These are phyloP conservation scores for Crenichthys baileyi DNA, from an alignment of 2,797 vertebrate genomes.

Conservation along the genomic window DNA sequence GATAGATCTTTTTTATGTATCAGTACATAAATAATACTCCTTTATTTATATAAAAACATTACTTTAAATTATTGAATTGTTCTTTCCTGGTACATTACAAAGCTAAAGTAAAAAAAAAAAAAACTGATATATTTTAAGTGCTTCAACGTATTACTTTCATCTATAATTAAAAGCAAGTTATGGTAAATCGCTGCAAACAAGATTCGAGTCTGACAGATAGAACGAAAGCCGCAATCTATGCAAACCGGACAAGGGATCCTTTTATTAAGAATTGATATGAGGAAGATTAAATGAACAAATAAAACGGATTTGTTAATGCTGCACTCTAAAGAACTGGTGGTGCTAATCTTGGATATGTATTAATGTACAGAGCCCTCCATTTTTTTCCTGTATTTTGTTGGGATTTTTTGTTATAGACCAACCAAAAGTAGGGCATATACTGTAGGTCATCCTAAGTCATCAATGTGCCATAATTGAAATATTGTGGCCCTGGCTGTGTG, in stretches of 20 bases:
- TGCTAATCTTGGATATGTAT: neutral
- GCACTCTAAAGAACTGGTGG: neutral
- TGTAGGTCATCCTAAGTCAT: no score
- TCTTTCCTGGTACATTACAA: neutral
- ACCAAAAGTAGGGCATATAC: no score
- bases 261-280: neutral
- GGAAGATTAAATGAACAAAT: neutral
- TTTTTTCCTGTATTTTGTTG: no score
- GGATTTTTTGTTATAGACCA: no score
- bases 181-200: neutral
- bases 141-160: neutral
- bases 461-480: no score
- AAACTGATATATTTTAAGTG: neutral
- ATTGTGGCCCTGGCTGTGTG: no score
- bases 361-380: neutral
- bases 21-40: neutral
- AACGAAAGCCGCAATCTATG: neutral
- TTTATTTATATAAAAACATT: neutral
- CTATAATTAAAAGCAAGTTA: neutral
- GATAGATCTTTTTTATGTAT: neutral
- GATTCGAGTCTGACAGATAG: neutral
- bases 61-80: neutral
- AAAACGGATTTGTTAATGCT: neutral
- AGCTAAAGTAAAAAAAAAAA: no score
- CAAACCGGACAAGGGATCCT: neutral